Percentiles rank a stretch among this genome's conserved stretches.
Evolutionary conservation across 1,140 invertebrate species (phyloP).

Genomic region (Procambarus clarkii): DNA sequence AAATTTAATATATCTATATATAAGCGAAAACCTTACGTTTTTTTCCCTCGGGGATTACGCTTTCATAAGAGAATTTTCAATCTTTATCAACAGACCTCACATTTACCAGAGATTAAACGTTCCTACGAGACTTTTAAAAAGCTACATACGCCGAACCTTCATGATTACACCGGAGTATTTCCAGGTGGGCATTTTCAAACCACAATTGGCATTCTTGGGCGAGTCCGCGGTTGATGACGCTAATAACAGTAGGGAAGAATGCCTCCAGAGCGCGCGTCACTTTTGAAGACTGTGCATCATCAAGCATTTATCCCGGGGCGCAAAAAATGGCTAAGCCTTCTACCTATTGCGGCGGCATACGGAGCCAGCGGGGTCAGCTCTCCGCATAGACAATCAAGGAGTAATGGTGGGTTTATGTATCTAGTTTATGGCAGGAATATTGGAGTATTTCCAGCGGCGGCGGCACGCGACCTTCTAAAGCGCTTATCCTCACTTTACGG

Average conservation of each 20-base stretch:
- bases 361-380: not conserved
- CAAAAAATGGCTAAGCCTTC: not conserved
- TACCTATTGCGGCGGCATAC: not conserved
- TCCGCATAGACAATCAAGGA: slow-evolving; percentile 2
- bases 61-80: not conserved
- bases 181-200: not conserved
- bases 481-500: not conserved
- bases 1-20: slow-evolving; percentile 22
- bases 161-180: not conserved
- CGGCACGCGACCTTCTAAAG: not conserved
- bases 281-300: not conserved
- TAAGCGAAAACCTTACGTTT: not conserved
- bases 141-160: not conserved
- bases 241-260: not conserved
- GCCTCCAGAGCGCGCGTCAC: not conserved
- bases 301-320: not conserved
- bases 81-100: not conserved
- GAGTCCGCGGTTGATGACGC: not conserved
- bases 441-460: not conserved
- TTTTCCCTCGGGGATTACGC: not conserved
- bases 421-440: not conserved
- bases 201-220: not conserved
- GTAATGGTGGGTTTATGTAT: slow-evolving; percentile 3
- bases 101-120: slow-evolving; percentile 1
- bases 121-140: not conserved